phyloP scores from a whole-genome alignment of 2,113 vertebrate species.

The Lethenteron camtschaticum region DNA sequence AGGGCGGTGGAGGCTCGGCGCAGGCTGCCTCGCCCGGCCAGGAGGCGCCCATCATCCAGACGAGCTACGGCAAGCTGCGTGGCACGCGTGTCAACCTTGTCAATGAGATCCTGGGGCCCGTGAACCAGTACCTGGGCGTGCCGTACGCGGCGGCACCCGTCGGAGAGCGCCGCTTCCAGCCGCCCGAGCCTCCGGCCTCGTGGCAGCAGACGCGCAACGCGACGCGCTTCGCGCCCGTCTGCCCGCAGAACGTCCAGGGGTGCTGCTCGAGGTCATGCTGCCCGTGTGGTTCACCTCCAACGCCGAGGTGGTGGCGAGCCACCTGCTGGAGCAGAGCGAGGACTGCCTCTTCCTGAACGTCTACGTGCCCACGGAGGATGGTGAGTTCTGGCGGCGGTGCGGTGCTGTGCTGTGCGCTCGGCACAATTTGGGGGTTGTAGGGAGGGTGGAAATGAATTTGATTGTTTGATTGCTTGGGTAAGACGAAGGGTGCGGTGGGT shows the following conservation, averaged over 20 bases:
- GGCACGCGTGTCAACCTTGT: slow-evolving; percentile 59
- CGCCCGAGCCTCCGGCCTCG: slow-evolving; percentile 55
- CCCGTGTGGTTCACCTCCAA: slow-evolving; percentile 79
- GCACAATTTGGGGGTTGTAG: neutral
- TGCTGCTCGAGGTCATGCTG: slow-evolving; percentile 66
- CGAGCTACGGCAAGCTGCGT: slow-evolving; percentile 52
- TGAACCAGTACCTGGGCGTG: slow-evolving; percentile 61
- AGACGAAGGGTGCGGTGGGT: neutral
- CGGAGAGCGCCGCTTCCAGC: slow-evolving; percentile 56
- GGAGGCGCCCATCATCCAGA: slow-evolving; percentile 45
- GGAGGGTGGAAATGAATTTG: neutral
- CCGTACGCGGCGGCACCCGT: slow-evolving; percentile 63
- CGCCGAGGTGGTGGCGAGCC: slow-evolving; percentile 51
- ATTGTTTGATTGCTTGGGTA: neutral
- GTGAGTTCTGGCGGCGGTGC: slow-evolving; percentile 26
- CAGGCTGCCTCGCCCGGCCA: slow-evolving; percentile 34
- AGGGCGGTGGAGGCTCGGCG: slow-evolving; percentile 20
- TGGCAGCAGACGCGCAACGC: slow-evolving; percentile 66
- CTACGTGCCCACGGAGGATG: slow-evolving; percentile 74
- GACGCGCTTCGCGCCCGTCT: slow-evolving; percentile 58
- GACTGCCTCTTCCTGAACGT: slow-evolving; percentile 77
- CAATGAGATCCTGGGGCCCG: slow-evolving; percentile 67
- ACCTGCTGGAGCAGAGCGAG: slow-evolving; percentile 76
- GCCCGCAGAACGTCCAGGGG: slow-evolving; percentile 61
- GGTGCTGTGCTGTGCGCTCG: neutral